These are phyloP conservation scores for Chaenocephalus aceratus DNA, from an alignment of 2,113 vertebrate species.

Conservation along the genomic window DNA sequence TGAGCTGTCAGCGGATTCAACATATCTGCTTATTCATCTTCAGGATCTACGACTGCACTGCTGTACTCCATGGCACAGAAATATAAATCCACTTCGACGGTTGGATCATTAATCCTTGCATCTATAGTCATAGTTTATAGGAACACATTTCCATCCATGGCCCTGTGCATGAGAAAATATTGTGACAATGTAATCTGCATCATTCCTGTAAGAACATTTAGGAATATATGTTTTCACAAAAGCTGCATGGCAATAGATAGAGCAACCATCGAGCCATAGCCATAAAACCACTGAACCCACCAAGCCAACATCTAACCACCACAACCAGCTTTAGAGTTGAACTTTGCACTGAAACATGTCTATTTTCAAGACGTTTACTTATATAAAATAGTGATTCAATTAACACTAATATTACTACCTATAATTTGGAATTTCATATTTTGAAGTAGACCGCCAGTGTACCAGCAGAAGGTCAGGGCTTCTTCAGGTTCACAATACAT, in stretches of 20 bases:
- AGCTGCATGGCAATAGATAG: neutral
- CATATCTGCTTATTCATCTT: neutral
- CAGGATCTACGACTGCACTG: neutral
- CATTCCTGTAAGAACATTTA: neutral
- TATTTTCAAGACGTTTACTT: neutral
- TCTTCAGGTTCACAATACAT: no score
- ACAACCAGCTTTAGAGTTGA: neutral
- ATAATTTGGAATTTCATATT: no score
- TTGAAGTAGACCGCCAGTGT: no score
- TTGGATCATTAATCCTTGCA: neutral
- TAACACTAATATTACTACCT: neutral
- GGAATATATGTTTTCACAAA: neutral
- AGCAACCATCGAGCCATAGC: neutral
- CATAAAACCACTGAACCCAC: neutral
- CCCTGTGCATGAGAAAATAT: no score
- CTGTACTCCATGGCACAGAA: neutral
- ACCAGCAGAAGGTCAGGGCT: no score
- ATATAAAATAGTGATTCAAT: no score
- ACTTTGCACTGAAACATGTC: neutral
- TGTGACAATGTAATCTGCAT: neutral
- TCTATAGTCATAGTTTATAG: neutral
- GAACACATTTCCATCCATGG: neutral
- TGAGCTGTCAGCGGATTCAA: neutral
- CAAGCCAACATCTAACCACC: no score
- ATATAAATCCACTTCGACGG: neutral